Percentiles rank a stretch among this genome's conserved stretches.
phyloP scores from a whole-genome alignment of 2,888 invertebrate species.

The Andrena hattorfiana region DNA sequence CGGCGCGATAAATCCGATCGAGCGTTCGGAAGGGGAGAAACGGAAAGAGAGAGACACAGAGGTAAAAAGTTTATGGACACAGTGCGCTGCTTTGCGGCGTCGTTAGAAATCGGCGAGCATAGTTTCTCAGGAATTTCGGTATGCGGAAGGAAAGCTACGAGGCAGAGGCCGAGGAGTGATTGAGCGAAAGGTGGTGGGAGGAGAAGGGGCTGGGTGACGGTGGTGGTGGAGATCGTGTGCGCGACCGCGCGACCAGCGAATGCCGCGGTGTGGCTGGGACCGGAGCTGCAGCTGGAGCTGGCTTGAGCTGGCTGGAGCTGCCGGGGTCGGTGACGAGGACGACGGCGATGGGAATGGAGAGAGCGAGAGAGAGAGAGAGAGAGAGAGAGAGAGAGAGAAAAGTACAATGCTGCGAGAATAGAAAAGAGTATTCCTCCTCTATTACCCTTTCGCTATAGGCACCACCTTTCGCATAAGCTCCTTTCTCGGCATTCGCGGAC shows the following conservation, averaged over 20 bases:
- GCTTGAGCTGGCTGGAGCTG: neutral
- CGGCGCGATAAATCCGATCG: neutral
- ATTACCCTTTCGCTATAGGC: constrained; percentile 47
- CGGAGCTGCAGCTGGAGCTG: neutral
- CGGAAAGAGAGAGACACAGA: neutral
- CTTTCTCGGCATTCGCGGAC: constrained; percentile 36
- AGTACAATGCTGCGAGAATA: constrained; percentile 7
- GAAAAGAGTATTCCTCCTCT: constrained; percentile 45
- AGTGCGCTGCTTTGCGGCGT: neutral
- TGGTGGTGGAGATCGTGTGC: constrained; percentile 3
- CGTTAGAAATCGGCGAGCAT: constrained; percentile 77
- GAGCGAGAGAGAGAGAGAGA: constrained; percentile 5
- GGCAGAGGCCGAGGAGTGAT: constrained; percentile 43
- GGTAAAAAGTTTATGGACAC: neutral
- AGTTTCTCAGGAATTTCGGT: constrained; percentile 78
- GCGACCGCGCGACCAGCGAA: neutral
- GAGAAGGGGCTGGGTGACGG: constrained; percentile 39
- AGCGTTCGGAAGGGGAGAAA: neutral
- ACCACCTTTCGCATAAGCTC: constrained; percentile 64
- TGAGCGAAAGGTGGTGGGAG: constrained; percentile 46
- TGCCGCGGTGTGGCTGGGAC: neutral
- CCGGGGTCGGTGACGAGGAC: no score
- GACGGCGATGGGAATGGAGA: neutral
- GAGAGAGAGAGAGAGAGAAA: neutral
- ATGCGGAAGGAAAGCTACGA: constrained; percentile 82